These are phyloP conservation scores for Pollachius pollachius DNA, from an alignment of 2,113 vertebrate genomes.

Conservation along the genomic window DNA sequence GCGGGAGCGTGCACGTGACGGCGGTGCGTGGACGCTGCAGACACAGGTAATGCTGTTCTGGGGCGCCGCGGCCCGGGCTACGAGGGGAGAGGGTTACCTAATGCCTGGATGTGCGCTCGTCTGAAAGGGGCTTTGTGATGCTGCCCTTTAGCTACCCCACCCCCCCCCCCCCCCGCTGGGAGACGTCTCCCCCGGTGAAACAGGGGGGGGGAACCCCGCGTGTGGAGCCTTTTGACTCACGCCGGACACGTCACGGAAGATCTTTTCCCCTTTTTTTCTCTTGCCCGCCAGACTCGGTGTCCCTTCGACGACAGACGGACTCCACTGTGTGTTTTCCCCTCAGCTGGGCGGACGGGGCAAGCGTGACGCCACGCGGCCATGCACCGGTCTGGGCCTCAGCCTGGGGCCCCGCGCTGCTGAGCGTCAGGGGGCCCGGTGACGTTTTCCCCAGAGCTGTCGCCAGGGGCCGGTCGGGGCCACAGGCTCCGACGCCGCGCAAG, in stretches of 20 bases:
- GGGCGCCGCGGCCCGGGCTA: conserved; percentile 5
- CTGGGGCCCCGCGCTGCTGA: conserved; percentile 22
- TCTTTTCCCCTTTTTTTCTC: too few relatives aligned
- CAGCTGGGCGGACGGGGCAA: too few relatives aligned
- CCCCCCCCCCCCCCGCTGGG: background rate
- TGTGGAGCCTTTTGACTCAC: background rate
- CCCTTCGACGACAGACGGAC: too few relatives aligned
- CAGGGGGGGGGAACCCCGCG: background rate
- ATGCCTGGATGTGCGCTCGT: conserved; percentile 35
- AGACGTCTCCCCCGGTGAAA: conserved; percentile 10
- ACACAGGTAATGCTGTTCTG: conserved; percentile 59
- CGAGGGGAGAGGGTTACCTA: conserved; percentile 42
- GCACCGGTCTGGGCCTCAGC: background rate
- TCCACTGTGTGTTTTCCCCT: too few relatives aligned
- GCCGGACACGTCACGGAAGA: too few relatives aligned
- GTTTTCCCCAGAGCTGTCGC: conserved; percentile 50
- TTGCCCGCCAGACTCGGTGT: too few relatives aligned
- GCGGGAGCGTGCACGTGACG: too few relatives aligned
- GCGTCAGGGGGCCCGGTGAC: conserved; percentile 58
- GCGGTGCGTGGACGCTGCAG: conserved; percentile 4
- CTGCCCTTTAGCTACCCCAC: conserved; percentile 28
- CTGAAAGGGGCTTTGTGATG: conserved; percentile 63
- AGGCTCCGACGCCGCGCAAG: conserved; percentile 66
- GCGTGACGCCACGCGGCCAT: background rate
- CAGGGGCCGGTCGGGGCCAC: conserved; percentile 52